Evolutionary conservation across 2,888 invertebrate genomes (phyloP).

Genomic region (Anoncus sp.): DNA sequence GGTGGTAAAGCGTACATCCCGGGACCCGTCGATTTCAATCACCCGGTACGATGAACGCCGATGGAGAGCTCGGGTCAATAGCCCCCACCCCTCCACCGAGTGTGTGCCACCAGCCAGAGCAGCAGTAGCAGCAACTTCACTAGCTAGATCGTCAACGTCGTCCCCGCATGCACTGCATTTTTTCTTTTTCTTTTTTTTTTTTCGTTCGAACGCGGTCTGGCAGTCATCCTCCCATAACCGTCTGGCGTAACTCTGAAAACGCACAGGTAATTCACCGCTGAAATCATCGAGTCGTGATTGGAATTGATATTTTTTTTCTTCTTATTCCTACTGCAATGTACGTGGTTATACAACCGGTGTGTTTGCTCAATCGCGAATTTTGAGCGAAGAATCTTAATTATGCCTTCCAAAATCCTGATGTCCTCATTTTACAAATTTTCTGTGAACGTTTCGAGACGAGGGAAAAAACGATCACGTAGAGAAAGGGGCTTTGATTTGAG

Average conservation of each 20-base stretch:
- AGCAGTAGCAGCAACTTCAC: slow-evolving; percentile 29
- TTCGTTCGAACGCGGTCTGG: slow-evolving; percentile 27
- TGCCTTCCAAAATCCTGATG: neutral
- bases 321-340: slow-evolving; percentile 35
- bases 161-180: slow-evolving; percentile 21
- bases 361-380: neutral
- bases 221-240: slow-evolving; percentile 20
- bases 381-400: neutral
- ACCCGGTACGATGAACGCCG: slow-evolving; percentile 74
- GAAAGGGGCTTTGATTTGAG: slow-evolving; percentile 18
- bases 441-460: neutral
- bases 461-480: slow-evolving; percentile 30
- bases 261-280: slow-evolving; percentile 74
- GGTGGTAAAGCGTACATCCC: slow-evolving; percentile 71
- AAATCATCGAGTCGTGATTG: slow-evolving; percentile 77
- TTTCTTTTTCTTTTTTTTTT: slow-evolving; percentile 11
- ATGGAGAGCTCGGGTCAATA: slow-evolving; percentile 75
- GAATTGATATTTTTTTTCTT: slow-evolving; percentile 75
- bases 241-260: slow-evolving; percentile 61
- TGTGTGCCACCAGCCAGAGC: slow-evolving; percentile 21
- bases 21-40: slow-evolving; percentile 74
- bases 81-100: slow-evolving; percentile 50
- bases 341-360: too few relatives aligned
- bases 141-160: slow-evolving; percentile 47
- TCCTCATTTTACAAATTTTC: neutral